phyloP scores from a whole-genome alignment of 2,113 vertebrate genomes.

The Heliornis fulica region DNA sequence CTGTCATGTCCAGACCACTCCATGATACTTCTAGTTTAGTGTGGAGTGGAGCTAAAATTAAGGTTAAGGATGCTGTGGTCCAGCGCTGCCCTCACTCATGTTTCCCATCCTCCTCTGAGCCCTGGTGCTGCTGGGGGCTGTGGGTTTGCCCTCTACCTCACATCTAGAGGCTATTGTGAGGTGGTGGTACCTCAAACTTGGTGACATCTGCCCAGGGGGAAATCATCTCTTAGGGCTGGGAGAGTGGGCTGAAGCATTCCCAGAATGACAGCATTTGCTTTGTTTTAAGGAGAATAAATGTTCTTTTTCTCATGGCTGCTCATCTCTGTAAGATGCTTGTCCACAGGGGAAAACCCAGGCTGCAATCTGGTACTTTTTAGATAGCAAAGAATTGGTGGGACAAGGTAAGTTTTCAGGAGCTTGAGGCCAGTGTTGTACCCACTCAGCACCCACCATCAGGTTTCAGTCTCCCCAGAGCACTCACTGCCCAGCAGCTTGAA shows the following conservation, averaged over 20 bases:
- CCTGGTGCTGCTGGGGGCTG: not conserved
- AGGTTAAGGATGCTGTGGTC: not conserved
- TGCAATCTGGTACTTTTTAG: not conserved
- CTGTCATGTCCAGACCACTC: rapidly evolving
- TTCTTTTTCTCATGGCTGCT: not conserved
- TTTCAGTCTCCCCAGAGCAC: not conserved
- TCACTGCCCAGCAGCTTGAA: not conserved
- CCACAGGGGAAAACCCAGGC: not conserved
- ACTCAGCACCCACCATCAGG: not conserved
- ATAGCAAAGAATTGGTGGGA: not conserved
- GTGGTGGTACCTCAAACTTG: not conserved
- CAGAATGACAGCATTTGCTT: not conserved
- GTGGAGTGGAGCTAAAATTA: not conserved
- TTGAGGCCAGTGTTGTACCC: not conserved
- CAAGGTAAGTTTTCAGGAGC: not conserved
- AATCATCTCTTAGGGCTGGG: not conserved
- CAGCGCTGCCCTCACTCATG: not conserved
- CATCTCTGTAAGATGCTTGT: not conserved
- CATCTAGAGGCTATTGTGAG: not conserved
- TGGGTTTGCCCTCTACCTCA: rapidly evolving
- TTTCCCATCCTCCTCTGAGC: not conserved
- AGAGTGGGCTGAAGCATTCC: not conserved
- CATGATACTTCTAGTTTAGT: not conserved
- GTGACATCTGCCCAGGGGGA: not conserved
- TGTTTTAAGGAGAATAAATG: not conserved